phyloP scores from a whole-genome alignment of 2,797 vertebrate genomes.

The Micrastur ruficollis region DNA sequence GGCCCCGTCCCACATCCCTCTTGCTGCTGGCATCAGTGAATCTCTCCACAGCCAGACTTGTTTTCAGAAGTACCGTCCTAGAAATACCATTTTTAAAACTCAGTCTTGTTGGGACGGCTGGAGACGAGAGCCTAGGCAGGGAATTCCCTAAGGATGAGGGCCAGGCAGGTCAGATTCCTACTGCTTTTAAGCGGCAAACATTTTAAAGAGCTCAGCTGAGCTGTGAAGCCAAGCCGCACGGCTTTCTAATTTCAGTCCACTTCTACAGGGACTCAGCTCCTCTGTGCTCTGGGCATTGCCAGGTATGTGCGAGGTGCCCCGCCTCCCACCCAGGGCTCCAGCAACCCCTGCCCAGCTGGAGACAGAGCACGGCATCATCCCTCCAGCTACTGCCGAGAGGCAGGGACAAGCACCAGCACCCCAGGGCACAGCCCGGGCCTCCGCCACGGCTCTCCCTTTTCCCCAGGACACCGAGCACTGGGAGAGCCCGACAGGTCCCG shows the following conservation, averaged over 20 bases:
- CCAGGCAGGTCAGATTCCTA: background rate
- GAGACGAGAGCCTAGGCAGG: background rate
- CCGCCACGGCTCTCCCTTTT: background rate
- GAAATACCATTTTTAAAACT: background rate
- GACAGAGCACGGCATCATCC: background rate
- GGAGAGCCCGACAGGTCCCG: no score
- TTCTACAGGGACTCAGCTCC: background rate
- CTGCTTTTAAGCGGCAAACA: background rate
- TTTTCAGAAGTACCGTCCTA: background rate
- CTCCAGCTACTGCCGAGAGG: background rate
- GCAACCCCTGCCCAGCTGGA: background rate
- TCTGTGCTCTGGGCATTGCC: background rate
- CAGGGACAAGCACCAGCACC: background rate
- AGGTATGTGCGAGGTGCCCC: background rate
- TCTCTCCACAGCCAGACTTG: background rate
- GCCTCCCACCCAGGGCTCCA: background rate
- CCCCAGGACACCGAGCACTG: background rate
- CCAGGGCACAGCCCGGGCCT: background rate
- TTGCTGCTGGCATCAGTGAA: background rate
- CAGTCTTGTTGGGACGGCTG: background rate
- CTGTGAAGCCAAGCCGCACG: accelerated
- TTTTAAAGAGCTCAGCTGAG: background rate
- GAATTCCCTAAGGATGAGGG: background rate
- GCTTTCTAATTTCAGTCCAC: background rate
- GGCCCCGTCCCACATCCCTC: no score